Base-by-base conservation (phyloP, 2,888 invertebrate genomes). In the Mesodorylaimus sp. region DNA sequence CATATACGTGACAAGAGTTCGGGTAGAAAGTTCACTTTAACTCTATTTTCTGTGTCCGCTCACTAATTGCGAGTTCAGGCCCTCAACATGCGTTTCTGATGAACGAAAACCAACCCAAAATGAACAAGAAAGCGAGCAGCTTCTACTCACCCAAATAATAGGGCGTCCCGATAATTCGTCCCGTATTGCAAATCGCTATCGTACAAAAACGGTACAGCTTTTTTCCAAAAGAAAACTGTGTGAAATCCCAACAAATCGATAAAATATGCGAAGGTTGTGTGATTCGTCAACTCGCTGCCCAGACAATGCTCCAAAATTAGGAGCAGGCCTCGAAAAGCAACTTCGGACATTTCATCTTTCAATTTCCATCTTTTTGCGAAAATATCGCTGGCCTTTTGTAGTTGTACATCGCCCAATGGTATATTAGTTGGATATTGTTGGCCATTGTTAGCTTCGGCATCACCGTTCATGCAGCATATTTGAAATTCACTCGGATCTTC, bases 131-230 rank as follows among this genome's bases (percentile, higher is more conserved):
- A n/a, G n/a, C n/a, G n/a, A n/a, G n/a, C 7, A 32, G 16, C 16
- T 32, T 7, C 32, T 32, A 26, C 10, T 26, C 27, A 43, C 44
- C 44, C 58, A 52, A 64, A 64, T 2, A 64, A 57, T 2, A 64
- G 52, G 1, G 60, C 58, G 48, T 64, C 64, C 23, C 64, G 54
- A 45, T 58, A 64, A 38, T 61, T 61, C 29, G 63, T 62, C 1
- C 61, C 61, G 45, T 55, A 56, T 1, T 59, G 52, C 54, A 63
- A 55, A 52, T 63, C 63, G 45, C 61, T 61, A 46, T 63, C 63
- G 53, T 57, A 63, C 42, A 64, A 55, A 49, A 57, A 55, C 3
- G 60, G 59, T 1, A 61, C 59, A 19, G 59, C 57, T 23, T 55
- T 29, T 45, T 57, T 58, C 61, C 60, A 60, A 28, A 45, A 50